These are phyloP conservation scores for Eubasilissa regina DNA, from an alignment of 1,140 invertebrate genomes.

Conservation along the genomic window DNA sequence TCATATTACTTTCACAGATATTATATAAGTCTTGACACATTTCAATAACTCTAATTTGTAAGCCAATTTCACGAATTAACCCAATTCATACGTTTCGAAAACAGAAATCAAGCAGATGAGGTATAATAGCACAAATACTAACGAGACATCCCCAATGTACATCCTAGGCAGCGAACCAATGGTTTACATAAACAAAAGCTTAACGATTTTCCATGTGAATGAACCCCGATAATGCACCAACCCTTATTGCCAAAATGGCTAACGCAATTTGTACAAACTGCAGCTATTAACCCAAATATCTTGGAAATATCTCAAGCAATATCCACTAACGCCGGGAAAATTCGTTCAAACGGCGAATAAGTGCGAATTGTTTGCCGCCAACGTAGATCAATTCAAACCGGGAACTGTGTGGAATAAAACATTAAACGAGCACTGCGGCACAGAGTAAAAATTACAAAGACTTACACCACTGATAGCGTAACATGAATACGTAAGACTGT, in stretches of 20 bases:
- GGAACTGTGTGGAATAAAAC: background rate
- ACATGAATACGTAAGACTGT: background rate
- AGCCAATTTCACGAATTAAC: too few relatives aligned
- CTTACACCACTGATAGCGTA: background rate
- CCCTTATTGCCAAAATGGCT: constrained; percentile 17
- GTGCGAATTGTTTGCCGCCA: background rate
- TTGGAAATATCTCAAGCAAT: constrained; percentile 1
- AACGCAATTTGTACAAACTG: constrained; percentile 18
- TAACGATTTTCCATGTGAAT: too few relatives aligned
- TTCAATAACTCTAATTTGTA: too few relatives aligned
- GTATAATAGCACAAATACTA: too few relatives aligned
- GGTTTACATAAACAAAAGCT: too few relatives aligned
- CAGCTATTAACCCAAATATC: constrained; percentile 15
- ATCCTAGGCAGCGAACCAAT: too few relatives aligned
- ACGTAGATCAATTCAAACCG: background rate
- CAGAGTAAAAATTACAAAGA: background rate
- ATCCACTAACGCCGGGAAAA: background rate
- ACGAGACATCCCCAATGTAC: too few relatives aligned
- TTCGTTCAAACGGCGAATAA: background rate
- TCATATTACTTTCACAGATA: too few relatives aligned
- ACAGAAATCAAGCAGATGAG: too few relatives aligned
- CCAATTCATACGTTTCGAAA: too few relatives aligned
- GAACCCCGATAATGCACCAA: background rate
- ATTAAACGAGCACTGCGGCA: background rate
- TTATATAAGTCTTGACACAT: too few relatives aligned